These are phyloP conservation scores for Platichthys stellatus DNA, from an alignment of 2,113 vertebrate species.

Conservation along the genomic window DNA sequence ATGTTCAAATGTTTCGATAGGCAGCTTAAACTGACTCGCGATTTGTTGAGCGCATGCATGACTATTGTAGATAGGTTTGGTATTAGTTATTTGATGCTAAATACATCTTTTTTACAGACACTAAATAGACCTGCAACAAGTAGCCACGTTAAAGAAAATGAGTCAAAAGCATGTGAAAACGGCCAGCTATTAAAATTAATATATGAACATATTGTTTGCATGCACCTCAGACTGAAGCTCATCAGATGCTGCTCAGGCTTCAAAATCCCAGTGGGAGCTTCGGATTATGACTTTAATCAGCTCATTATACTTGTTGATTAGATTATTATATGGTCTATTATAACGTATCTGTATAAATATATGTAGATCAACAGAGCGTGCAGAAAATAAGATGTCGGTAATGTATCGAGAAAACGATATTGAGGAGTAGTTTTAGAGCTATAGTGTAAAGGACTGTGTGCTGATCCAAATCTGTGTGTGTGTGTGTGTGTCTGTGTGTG, in stretches of 20 bases:
- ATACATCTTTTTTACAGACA: no score
- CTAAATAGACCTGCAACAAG: no score
- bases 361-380: background rate
- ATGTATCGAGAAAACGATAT: background rate
- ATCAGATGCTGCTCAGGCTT: background rate
- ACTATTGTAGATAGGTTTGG: no score
- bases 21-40: no score
- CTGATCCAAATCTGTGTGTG: background rate
- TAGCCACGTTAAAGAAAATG: no score
- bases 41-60: no score
- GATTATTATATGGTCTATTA: background rate
- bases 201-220: background rate
- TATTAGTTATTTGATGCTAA: no score
- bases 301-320: background rate
- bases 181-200: background rate
- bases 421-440: background rate
- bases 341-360: background rate
- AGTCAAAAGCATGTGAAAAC: background rate
- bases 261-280: background rate
- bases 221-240: background rate
- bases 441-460: background rate
- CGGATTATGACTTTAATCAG: background rate
- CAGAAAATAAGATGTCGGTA: background rate
- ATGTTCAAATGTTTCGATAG: no score
- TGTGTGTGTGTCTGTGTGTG: background rate